Evolutionary conservation across 2,797 vertebrate genomes (phyloP).

Genomic region (Syngnathus acus): DNA sequence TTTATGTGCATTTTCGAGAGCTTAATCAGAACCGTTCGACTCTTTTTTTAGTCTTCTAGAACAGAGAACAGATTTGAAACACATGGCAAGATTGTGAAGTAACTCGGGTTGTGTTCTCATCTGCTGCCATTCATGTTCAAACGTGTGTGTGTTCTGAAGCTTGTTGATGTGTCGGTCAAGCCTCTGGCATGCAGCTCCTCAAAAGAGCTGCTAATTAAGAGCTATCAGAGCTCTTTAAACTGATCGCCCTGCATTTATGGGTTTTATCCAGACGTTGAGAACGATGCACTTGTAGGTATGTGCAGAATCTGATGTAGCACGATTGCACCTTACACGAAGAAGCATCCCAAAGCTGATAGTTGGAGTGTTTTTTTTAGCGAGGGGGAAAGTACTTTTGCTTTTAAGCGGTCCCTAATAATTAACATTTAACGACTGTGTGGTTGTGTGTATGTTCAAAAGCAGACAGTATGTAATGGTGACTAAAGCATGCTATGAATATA

Average conservation of each 20-base stretch:
- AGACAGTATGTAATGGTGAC: constrained; percentile 7
- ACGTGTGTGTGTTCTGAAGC: constrained; percentile 18
- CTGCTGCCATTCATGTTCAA: constrained; percentile 27
- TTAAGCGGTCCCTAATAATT: neutral
- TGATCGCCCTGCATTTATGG: constrained; percentile 16
- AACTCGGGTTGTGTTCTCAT: constrained; percentile 14
- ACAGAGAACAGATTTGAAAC: constrained; percentile 19
- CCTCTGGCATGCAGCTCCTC: constrained; percentile 12
- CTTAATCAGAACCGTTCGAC: constrained; percentile 25
- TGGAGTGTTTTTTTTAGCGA: neutral
- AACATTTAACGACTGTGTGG: neutral
- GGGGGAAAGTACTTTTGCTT: neutral
- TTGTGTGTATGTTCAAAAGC: constrained; percentile 14
- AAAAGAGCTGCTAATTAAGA: constrained; percentile 21
- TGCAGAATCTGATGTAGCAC: constrained; percentile 13
- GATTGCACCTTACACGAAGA: neutral
- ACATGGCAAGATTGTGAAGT: constrained; percentile 12
- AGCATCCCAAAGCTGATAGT: neutral
- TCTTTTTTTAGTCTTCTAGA: constrained; percentile 31
- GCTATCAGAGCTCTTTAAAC: constrained; percentile 30
- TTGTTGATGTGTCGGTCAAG: constrained; percentile 15
- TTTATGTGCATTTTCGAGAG: constrained; percentile 8
- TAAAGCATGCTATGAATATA: constrained; percentile 15
- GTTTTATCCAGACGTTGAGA: constrained; percentile 10
- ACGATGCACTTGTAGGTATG: constrained; percentile 18